Evolutionary conservation across 1,140 invertebrate genomes (phyloP).

Genomic region (Condylostylus longicornis): DNA sequence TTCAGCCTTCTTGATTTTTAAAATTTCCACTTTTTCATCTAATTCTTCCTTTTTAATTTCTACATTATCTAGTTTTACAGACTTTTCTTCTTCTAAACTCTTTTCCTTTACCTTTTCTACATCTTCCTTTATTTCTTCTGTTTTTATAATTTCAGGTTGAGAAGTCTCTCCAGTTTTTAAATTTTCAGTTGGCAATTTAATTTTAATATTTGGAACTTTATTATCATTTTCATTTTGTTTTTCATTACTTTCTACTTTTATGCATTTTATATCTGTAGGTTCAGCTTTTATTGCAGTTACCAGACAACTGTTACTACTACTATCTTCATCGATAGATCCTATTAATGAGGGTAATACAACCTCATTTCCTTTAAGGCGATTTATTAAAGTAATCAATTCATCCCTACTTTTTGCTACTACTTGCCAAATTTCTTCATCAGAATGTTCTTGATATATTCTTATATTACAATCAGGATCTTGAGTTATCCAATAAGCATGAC

Average conservation of each 20-base stretch:
- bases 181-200: slow-evolving; percentile 20
- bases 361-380: slow-evolving; percentile 50
- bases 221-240: slow-evolving; percentile 10
- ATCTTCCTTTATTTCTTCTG: slow-evolving; percentile 11
- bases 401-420: slow-evolving; percentile 74
- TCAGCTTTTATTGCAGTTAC: slow-evolving; percentile 16
- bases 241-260: slow-evolving; percentile 24
- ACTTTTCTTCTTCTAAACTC: slow-evolving; percentile 6
- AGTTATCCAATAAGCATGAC: slow-evolving; percentile 85
- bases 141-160: too few relatives aligned
- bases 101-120: slow-evolving; percentile 9
- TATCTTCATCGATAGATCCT: slow-evolving; percentile 47
- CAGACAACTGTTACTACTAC: slow-evolving; percentile 36
- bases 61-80: not conserved
- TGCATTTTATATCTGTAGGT: slow-evolving; percentile 20
- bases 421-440: slow-evolving; percentile 91
- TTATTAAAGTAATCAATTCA: slow-evolving; percentile 58
- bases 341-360: slow-evolving; percentile 39
- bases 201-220: slow-evolving; percentile 24
- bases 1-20: not conserved
- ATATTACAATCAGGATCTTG: slow-evolving; percentile 78
- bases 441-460: slow-evolving; percentile 82
- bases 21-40: not conserved
- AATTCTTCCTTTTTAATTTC: slow-evolving; percentile 5
- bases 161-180: slow-evolving; percentile 12